phyloP scores from a whole-genome alignment of 2,113 vertebrate species.

The Cynopterus brachyotis region DNA sequence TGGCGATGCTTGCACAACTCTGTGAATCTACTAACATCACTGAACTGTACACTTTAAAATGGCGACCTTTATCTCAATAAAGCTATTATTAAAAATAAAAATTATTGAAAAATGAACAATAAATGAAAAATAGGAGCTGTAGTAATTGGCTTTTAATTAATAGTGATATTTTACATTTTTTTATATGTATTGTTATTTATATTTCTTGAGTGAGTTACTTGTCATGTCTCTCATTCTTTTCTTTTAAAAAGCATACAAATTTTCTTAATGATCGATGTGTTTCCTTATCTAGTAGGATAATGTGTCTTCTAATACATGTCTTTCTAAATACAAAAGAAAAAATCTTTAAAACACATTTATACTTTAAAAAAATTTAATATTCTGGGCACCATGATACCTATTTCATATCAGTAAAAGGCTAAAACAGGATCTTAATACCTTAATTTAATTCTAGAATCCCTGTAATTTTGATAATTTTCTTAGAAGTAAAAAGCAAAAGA shows the following conservation, averaged over 20 bases:
- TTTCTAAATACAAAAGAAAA: not conserved
- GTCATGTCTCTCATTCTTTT: not conserved
- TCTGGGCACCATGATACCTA: not conserved
- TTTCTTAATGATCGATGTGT: not conserved
- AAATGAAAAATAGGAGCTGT: not conserved
- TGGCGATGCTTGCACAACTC: not conserved
- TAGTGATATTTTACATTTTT: not conserved
- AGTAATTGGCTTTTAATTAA: not conserved
- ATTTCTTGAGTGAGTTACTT: not conserved
- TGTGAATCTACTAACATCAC: not conserved
- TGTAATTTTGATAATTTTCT: slow-evolving; percentile 18
- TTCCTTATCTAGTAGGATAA: not conserved
- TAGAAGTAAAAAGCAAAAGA: not conserved
- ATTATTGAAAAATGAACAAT: not conserved
- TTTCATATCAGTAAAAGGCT: not conserved
- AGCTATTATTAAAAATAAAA: not conserved
- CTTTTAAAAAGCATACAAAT: not conserved
- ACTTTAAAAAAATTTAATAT: not conserved
- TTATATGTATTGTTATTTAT: not conserved
- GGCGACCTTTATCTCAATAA: not conserved
- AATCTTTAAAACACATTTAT: not conserved
- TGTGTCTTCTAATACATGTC: not conserved
- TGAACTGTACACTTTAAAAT: not conserved
- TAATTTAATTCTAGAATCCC: not conserved
- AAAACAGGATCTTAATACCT: not conserved